Percentiles rank a stretch among this genome's conserved stretches.
Evolutionary conservation across 64 coral and sea anemone genomes (phyloP).

Genomic region (Pachyseris speciosa): DNA sequence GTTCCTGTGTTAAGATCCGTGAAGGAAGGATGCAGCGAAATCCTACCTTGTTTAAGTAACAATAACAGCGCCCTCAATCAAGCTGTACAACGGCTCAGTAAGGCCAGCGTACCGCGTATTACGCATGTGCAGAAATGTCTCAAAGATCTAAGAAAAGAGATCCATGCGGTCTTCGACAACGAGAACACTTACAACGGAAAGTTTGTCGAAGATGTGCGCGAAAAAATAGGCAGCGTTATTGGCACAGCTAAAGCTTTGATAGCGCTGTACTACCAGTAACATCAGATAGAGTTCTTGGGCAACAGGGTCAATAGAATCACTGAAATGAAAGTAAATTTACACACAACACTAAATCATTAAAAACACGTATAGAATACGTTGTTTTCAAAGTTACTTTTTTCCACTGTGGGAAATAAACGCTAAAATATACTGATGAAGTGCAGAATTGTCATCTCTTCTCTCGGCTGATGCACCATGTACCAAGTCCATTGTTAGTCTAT

Average conservation of each 20-base stretch:
- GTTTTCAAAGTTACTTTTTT: too few species aligned
- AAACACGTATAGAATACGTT: too few species aligned
- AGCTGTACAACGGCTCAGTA: conserved; percentile 68
- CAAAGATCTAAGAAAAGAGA: conserved; percentile 79
- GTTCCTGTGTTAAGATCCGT: conserved; percentile 88
- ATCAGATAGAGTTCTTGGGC: neutral
- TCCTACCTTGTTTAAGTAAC: conserved; percentile 81
- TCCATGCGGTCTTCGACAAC: conserved; percentile 74
- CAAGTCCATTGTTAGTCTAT: too few species aligned
- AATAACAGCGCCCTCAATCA: conserved; percentile 77
- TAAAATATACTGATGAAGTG: too few species aligned
- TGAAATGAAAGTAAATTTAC: neutral
- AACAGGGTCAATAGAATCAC: neutral
- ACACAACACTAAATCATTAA: too few species aligned
- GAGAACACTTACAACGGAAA: conserved; percentile 93
- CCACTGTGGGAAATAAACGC: too few species aligned
- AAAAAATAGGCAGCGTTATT: conserved; percentile 68
- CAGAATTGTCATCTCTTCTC: too few species aligned
- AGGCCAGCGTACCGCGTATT: conserved; percentile 81
- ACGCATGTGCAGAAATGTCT: conserved; percentile 80
- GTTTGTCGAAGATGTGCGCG: conserved; percentile 87
- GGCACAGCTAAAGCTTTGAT: conserved; percentile 69
- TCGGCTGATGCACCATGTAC: too few species aligned
- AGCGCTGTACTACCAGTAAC: conserved; percentile 75
- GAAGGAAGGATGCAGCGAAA: conserved; percentile 79